Evolutionary conservation across 2,113 vertebrate species (phyloP).

Genomic region (Synchiropus splendidus): DNA sequence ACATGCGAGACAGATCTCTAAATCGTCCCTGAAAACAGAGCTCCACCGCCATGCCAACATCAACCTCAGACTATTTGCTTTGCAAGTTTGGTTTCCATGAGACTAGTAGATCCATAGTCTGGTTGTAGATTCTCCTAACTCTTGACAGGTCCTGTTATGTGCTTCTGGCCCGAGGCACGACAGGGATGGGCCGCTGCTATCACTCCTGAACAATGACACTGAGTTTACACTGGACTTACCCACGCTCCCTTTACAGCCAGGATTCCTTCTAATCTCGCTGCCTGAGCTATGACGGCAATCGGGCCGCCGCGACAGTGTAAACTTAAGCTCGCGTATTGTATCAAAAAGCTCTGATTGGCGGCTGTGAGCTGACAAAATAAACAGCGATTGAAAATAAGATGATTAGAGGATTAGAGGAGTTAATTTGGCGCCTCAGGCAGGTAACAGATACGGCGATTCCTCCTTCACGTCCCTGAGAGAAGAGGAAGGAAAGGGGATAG

Average conservation of each 20-base stretch:
- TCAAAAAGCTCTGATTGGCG: no score
- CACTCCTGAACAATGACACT: slow-evolving; percentile 35
- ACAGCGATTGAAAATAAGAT: no score
- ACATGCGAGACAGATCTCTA: slow-evolving; percentile 28
- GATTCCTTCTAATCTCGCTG: slow-evolving; percentile 40
- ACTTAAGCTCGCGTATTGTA: no score
- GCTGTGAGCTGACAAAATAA: no score
- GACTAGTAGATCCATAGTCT: slow-evolving; percentile 23
- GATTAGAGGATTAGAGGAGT: no score
- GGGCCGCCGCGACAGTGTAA: no score
- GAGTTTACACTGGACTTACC: slow-evolving; percentile 16
- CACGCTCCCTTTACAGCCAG: slow-evolving; percentile 17
- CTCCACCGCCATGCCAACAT: slow-evolving; percentile 49
- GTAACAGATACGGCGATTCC: no score
- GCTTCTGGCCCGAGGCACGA: slow-evolving; percentile 35
- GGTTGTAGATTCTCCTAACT: slow-evolving; percentile 46
- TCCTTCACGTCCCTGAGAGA: no score
- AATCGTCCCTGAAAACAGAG: slow-evolving; percentile 21
- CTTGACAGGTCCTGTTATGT: slow-evolving; percentile 33
- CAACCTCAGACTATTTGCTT: slow-evolving; percentile 54
- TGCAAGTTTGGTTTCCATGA: slow-evolving; percentile 52
- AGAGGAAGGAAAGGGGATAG: no score
- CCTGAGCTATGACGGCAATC: slow-evolving; percentile 36
- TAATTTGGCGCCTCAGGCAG: no score
- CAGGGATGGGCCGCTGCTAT: slow-evolving; percentile 50